Percentiles rank a stretch among this genome's conserved stretches.
Evolutionary conservation across 2,113 vertebrate species (phyloP).

Genomic region (Lophotis ruficrista): DNA sequence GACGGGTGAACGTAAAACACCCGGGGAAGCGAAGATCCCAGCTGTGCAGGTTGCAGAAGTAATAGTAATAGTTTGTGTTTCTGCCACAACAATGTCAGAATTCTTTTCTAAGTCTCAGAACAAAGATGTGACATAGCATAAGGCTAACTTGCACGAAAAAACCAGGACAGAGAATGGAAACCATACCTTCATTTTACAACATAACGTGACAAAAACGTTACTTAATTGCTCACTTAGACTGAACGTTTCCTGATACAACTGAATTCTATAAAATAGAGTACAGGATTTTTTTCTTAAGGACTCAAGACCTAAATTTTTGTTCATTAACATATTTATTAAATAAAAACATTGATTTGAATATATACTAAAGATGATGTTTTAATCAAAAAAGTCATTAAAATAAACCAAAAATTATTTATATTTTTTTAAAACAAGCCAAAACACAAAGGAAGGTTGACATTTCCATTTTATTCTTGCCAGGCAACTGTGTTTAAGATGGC

Average conservation of each 20-base stretch:
- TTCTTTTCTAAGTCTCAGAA: background rate
- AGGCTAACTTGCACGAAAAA: background rate
- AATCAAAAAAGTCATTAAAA: background rate
- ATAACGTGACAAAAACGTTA: background rate
- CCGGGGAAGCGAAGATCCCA: background rate
- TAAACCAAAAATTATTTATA: background rate
- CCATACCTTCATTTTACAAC: background rate
- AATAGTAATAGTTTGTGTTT: background rate
- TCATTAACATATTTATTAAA: background rate
- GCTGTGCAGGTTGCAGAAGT: background rate
- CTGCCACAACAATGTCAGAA: background rate
- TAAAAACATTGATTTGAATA: background rate
- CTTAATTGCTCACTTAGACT: background rate
- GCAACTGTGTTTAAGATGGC: background rate
- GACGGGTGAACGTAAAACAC: background rate
- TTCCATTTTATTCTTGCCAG: background rate
- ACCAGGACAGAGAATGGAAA: background rate
- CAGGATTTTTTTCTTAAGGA: background rate
- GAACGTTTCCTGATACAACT: background rate
- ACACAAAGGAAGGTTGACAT: background rate
- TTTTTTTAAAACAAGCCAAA: background rate
- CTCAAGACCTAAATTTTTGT: background rate
- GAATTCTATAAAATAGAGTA: background rate
- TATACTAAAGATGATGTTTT: background rate
- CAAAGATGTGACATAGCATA: background rate